Evolutionary conservation across 1,140 invertebrate species (phyloP), one percentile per base, ranked within the genome.

Genomic region (Lordiphosa collinella): DNA sequence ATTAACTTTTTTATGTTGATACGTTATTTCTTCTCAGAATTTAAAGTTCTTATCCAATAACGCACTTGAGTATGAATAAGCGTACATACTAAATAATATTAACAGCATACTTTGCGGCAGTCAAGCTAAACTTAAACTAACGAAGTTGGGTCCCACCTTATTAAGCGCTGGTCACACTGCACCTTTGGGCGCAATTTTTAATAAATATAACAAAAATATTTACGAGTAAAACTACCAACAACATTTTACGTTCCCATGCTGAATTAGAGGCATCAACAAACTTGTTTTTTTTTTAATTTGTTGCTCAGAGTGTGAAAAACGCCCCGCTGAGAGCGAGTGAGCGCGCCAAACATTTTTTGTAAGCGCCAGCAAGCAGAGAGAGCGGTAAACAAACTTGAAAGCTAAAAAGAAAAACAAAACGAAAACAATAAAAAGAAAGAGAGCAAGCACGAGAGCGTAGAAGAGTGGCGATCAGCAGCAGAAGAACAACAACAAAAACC

Each of bases 51-150:
- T 18, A 18, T 18, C 18, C 18, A 18, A 4, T 18, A 0, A 18
- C 4, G 4, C 18, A 18, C 18, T 4, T 18, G 4, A 4, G 16
- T 3, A 18, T 4, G 0, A 3, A 18, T 18, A n/a, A n/a, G n/a
- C n/a, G n/a, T n/a, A n/a, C n/a, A n/a, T n/a, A n/a, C n/a, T n/a
- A n/a, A n/a, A n/a, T 18, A 4, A 18, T 18, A 18, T 18, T 3
- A 2, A 25, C 49, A 40, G 69, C 66, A 72, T 72, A 72, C 69
- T 72, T 72, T 71, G 35, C 44, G 69, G 69, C 54, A 16, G n/a
- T 22, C 3, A 7, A 7, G 8, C 12, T 12, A 44, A 18, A 29
- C 31, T 50, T 34, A 34, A 12, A n/a, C 11, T 6, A 12, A 35
- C 40, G 12, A n/a, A 0, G 7, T 8, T 36, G 8, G 25, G 25